Conservation (phyloP, 2,888 invertebrate species). For the Capitulum mitella region DNA sequence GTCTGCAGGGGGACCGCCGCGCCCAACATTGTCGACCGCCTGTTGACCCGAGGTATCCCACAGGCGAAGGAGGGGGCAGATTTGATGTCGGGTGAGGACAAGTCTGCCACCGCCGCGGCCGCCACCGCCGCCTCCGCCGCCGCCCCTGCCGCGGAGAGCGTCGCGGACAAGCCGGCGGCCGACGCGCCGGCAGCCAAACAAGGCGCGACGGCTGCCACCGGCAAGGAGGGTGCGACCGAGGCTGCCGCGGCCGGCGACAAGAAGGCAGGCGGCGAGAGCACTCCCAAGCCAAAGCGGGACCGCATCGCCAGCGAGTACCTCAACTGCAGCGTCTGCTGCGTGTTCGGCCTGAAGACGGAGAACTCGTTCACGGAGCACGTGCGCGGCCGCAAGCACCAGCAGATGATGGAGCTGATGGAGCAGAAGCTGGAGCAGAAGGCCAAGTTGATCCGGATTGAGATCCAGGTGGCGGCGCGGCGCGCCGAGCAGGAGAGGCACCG, state of each 20-base stretch:
- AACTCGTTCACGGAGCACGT: neutral
- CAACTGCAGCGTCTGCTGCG: neutral
- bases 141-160: neutral
- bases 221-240: neutral
- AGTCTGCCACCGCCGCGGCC: no score
- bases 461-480: neutral
- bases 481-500: neutral
- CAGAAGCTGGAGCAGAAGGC: constrained; percentile 6
- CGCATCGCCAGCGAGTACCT: neutral
- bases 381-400: constrained; percentile 20
- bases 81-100: neutral
- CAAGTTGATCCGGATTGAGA: constrained; percentile 20
- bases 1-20: no score
- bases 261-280: neutral
- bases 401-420: constrained; percentile 22
- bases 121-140: no score
- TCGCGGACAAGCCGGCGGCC: neutral
- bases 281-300: neutral
- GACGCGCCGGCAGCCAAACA: neutral
- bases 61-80: neutral
- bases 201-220: neutral
- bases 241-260: neutral
- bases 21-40: no score
- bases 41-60: no score
- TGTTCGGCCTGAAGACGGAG: neutral